phyloP scores from a whole-genome alignment of 2,113 vertebrate genomes.

The Oreochromis aureus region DNA sequence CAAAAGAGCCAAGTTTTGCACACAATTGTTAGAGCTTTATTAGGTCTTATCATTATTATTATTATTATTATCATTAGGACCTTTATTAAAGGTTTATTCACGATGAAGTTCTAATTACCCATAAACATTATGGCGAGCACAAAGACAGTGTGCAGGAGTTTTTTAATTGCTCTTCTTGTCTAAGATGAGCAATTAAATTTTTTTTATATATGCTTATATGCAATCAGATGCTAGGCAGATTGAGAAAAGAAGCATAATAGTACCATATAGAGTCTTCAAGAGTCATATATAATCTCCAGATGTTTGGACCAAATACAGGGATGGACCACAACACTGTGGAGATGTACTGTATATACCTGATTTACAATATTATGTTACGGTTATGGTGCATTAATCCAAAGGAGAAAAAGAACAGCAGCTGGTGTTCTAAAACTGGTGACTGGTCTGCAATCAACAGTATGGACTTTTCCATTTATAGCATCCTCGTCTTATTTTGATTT shows the following conservation, averaged over 20 bases:
- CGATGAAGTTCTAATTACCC: not conserved
- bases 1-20: not conserved
- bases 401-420: not conserved
- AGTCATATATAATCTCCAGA: not conserved
- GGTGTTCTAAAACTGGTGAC: not conserved
- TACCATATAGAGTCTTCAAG: not conserved
- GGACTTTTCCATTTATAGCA: not conserved
- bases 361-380: not conserved
- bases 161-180: not conserved
- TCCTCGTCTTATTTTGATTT: not conserved
- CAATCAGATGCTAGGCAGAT: not conserved
- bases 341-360: not conserved
- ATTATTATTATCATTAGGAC: not conserved
- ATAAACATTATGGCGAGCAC: accelerated
- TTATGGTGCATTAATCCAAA: not conserved
- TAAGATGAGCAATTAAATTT: not conserved
- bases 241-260: not conserved
- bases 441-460: not conserved
- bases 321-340: not conserved
- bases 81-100: not conserved
- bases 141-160: not conserved
- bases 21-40: not conserved
- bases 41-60: not conserved
- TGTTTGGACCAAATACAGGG: constrained; percentile 51
- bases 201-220: not conserved